A percentile compares a stretch with the other conserved stretches of the same genome.
Conservation (phyloP, 30 jellyfish, hydroid and myxozoan species). For the Nemopilema nomurai region DNA sequence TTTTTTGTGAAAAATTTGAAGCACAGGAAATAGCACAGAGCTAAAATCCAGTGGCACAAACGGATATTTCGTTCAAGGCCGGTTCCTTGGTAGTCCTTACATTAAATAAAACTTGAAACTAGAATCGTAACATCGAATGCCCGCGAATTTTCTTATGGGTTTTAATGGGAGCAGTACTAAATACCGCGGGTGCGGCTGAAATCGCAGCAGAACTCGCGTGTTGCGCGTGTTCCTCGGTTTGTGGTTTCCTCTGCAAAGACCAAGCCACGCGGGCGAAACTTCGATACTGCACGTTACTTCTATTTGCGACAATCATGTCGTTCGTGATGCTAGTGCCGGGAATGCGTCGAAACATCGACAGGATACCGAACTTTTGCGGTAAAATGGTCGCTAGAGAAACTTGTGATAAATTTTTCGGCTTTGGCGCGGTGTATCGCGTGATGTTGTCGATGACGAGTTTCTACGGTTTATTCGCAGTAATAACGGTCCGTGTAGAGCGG, state of each 20-base stretch:
- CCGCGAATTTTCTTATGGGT: conserved; percentile 36
- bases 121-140: neutral
- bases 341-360: conserved; percentile 77
- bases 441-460: conserved; percentile 83
- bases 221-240: conserved; percentile 97
- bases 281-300: conserved; percentile 78
- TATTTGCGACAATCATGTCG: conserved; percentile 88
- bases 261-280: conserved; percentile 96
- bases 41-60: too few species aligned
- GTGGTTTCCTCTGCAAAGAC: conserved; percentile 89
- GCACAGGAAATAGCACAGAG: too few species aligned
- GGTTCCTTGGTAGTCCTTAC: too few species aligned
- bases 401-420: conserved; percentile 93
- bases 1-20: too few species aligned
- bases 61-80: too few species aligned
- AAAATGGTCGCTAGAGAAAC: conserved; percentile 82
- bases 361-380: conserved; percentile 88
- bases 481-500: conserved; percentile 76
- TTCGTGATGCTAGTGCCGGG: conserved; percentile 91
- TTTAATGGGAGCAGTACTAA: conserved; percentile 97
- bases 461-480: conserved; percentile 73
- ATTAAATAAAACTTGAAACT: neutral
- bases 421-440: conserved; percentile 92
- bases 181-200: conserved; percentile 99
- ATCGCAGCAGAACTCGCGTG: conserved; percentile 98